Evolutionary conservation across 2,797 vertebrate genomes (phyloP), one percentile per base, ranked within the genome.

Genomic region (Clarias fuscus): DNA sequence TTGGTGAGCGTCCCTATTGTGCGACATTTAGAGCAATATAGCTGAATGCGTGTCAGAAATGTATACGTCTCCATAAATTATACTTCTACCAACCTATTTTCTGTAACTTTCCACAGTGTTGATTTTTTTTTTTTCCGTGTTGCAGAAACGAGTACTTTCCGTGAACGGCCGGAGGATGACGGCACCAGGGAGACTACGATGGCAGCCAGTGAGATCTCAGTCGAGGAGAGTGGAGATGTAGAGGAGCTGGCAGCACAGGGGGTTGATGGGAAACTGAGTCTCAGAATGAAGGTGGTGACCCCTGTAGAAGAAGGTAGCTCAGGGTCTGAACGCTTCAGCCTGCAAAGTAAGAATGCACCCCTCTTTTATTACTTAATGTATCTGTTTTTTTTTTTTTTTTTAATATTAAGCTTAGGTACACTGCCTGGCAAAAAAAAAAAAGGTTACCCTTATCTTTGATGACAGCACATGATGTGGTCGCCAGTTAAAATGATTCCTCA

Each of bases 241-340:
- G 93, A 93, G 22, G 93, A 92, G 43, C 8, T 85, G 2, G 67
- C 81, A n/a, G 91, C 89, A 18, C 91, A 90, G 67, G 91, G 90
- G 73, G 89, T 61, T 5, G 96, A 96, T 88, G 95, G 93, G 86
- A 98, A 98, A 90, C 94, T 99, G 87, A 98, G 96, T 89, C 89
- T 99, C 89, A 95, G 96, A 92, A 98, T 98, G 97, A 97, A 95
- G 91, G 93, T 98, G 85, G 96, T 96, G 88, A 97, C 96, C 7
- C 98, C 98, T 0, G 95, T 96, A 27, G 95, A 96, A 1, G 97
- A 98, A 72, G 95, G 95, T 62, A 98, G 95, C 7, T 96, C 97
- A 0, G 95, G 95, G 4, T 95, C 96, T 22, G 94, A 96, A 88
- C 94, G 93, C 18, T 98, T 99, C 96, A 98, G 96, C 90, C 93